Conservation (phyloP, 2,113 vertebrate species). For the Delphinapterus leucas region DNA sequence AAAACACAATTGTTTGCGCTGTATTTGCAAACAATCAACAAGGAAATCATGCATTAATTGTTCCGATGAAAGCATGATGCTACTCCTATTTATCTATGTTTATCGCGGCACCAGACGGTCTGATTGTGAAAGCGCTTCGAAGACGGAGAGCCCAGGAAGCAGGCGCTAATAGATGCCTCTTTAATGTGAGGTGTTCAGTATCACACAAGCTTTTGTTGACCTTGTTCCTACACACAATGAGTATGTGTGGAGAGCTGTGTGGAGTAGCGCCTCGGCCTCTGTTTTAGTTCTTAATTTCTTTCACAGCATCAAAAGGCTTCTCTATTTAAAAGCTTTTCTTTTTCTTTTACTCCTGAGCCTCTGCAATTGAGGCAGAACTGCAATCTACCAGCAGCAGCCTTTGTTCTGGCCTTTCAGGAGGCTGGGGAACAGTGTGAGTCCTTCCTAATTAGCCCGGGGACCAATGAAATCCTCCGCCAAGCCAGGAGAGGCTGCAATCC, state of each 20-base stretch:
- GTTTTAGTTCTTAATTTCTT: constrained; percentile 78
- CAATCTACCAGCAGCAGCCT: constrained; percentile 70
- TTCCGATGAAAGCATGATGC: constrained; percentile 35
- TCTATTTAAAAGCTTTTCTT: constrained; percentile 68
- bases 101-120: not conserved
- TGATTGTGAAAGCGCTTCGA: constrained; percentile 44
- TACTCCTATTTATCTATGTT: constrained; percentile 54
- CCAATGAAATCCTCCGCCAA: constrained; percentile 65
- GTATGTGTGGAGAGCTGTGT: constrained; percentile 39
- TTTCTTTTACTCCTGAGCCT: constrained; percentile 67
- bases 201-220: constrained; percentile 60
- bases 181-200: constrained; percentile 14
- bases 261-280: constrained; percentile 59
- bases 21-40: constrained; percentile 70
- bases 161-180: constrained; percentile 21
- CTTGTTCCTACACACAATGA: constrained; percentile 48
- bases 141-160: not conserved
- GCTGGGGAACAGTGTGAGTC: constrained; percentile 67
- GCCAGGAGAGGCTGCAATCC: constrained; percentile 57
- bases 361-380: constrained; percentile 65
- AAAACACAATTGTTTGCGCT: constrained; percentile 41
- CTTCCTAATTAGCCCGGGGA: constrained; percentile 71
- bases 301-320: constrained; percentile 73
- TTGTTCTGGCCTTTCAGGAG: constrained; percentile 72
- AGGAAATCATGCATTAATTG: constrained; percentile 57